A percentile compares a stretch with the other conserved stretches of the same genome.
phyloP scores from a whole-genome alignment of 2,113 vertebrate species.

The Myotis yumanensis region DNA sequence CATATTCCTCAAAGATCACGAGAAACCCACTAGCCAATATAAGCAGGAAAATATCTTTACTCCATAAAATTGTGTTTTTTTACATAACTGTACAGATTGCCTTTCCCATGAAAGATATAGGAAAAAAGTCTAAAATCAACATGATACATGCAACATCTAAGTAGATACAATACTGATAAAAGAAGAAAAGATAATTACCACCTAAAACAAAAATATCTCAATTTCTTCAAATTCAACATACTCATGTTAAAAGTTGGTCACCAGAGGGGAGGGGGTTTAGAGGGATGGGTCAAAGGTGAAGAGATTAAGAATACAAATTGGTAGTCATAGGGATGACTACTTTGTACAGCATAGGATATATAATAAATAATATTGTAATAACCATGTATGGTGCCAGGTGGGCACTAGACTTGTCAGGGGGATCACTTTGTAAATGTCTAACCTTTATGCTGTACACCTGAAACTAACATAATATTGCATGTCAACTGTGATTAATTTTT shows the following conservation, averaged over 20 bases:
- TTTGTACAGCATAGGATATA: not conserved
- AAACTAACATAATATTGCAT: not conserved
- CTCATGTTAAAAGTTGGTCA: not conserved
- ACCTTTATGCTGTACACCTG: not conserved
- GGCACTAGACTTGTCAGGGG: not conserved
- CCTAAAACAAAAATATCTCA: not conserved
- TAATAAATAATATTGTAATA: not conserved
- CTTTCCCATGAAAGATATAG: not conserved
- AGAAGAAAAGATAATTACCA: not conserved
- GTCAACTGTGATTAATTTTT: not conserved
- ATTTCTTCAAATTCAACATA: not conserved
- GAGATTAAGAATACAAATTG: not conserved
- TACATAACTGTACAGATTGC: not conserved
- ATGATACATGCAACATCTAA: not conserved
- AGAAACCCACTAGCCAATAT: not conserved
- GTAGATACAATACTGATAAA: slow-evolving; percentile 6
- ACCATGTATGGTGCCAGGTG: not conserved
- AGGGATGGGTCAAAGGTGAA: not conserved
- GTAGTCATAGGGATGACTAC: not conserved
- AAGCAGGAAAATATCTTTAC: not conserved
- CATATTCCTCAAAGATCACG: not conserved
- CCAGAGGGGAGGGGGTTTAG: not conserved
- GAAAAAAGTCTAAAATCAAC: not conserved
- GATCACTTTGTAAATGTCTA: not conserved
- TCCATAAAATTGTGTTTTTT: not conserved